Percentiles rank a stretch among this genome's conserved stretches.
These are phyloP conservation scores for Actinernus sp. DNA, from an alignment of 92 coral and sea anemone genomes.

Conservation along the genomic window DNA sequence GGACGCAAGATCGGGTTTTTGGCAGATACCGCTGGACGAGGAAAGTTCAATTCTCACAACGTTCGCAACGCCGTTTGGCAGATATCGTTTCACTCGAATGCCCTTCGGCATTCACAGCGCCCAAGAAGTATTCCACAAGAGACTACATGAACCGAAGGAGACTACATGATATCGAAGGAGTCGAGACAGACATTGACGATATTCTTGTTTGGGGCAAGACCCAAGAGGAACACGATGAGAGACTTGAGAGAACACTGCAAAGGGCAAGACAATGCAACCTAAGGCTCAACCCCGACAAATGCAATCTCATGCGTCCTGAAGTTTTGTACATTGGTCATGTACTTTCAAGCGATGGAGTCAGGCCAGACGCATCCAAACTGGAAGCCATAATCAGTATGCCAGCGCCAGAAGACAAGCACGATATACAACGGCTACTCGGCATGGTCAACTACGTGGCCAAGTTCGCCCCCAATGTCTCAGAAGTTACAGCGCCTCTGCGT, in stretches of 20 bases:
- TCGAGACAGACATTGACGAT: conserved; percentile 29
- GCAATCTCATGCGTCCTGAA: conserved; percentile 19
- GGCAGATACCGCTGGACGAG: conserved; percentile 41
- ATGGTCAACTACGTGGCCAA: conserved; percentile 23
- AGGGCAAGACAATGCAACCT: conserved; percentile 35
- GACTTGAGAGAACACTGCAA: conserved; percentile 11
- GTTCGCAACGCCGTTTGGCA: conserved; percentile 37
- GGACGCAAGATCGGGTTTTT: conserved; percentile 37
- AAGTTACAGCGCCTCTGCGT: conserved; percentile 15
- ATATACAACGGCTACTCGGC: conserved; percentile 27
- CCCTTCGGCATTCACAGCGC: conserved; percentile 35
- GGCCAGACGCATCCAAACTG: conserved; percentile 36
- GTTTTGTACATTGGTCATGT: conserved; percentile 50
- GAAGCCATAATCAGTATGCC: conserved; percentile 23
- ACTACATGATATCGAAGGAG: conserved; percentile 10
- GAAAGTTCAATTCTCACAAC: conserved; percentile 31
- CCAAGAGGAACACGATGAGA: conserved; percentile 18
- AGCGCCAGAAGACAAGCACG: conserved; percentile 25
- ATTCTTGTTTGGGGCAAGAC: conserved; percentile 28
- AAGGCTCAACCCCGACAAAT: conserved; percentile 34
- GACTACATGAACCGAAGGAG: conserved; percentile 18
- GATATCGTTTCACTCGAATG: conserved; percentile 24
- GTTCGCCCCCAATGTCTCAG: conserved; percentile 27
- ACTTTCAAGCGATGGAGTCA: conserved; percentile 33
- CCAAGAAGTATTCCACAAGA: conserved; percentile 33